Evolutionary conservation across 2,888 invertebrate genomes (phyloP), one percentile per base, ranked within the genome.

Genomic region (Lasioglossum leucozonium): DNA sequence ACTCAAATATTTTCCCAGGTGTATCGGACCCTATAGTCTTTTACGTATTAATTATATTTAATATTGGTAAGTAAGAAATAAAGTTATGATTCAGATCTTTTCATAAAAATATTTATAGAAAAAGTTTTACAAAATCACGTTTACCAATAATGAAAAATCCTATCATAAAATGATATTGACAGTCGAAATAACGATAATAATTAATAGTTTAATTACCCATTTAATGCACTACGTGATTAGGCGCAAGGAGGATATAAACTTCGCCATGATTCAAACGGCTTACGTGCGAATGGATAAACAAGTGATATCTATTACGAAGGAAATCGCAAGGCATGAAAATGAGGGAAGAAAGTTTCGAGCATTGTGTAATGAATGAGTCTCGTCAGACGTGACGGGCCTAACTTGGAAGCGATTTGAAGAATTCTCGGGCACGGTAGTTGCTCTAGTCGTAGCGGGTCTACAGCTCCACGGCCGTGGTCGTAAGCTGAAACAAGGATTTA

Each of bases 401-500:
- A 62, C 16, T 62, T 16, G 30, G 30, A 34, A 30, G 18, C 62
- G 62, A 62, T 62, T 62, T 62, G 30, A 62, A 62, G 62, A 62
- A 62, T 62, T 18, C 30, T 8, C 30, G 18, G 18, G 18, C 16
- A 30, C 26, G 62, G 90, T 77, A 84, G 81, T 67, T 81, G 86
- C 62, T 72, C 75, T 65, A 81, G 71, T 77, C 82, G 84, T 79
- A 76, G 77, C 69, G 84, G 85, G 82, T 87, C 87, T 87, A 87
- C 87, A 93, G 91, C 87, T 91, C 89, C 84, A 88, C 84, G 84
- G 85, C 88, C 91, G 92, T 91, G 90, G 90, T 92, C 91, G 92
- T 88, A 88, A 88, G 81, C 87, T 86, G 79, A 85, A 81, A 82
- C 82, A 77, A 88, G 90, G 92, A 93, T 93, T 92, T 93, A 93